Evolutionary conservation across 1,140 invertebrate genomes (phyloP).

Genomic region (Cherax quadricarinatus): DNA sequence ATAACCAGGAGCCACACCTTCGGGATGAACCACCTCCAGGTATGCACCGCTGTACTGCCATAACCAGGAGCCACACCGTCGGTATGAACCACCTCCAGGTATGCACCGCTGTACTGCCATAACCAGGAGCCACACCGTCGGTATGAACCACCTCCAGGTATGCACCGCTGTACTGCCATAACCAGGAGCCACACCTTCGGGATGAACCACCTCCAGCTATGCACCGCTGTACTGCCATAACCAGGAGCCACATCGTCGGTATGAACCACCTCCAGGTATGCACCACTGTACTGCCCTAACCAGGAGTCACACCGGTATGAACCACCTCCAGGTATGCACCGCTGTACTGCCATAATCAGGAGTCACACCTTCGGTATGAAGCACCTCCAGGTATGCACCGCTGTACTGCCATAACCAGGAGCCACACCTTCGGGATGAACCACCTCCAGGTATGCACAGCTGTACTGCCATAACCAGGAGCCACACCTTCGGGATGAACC

Average conservation of each 20-base stretch:
- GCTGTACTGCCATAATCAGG: too few species aligned
- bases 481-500: constrained; percentile 40
- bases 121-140: constrained; percentile 26
- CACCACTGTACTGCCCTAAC: too few species aligned
- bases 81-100: constrained; percentile 55
- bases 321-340: constrained; percentile 51
- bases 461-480: too few species aligned
- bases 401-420: too few species aligned
- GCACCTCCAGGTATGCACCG: constrained; percentile 50
- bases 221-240: too few species aligned
- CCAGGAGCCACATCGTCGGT: constrained; percentile 24
- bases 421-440: constrained; percentile 33
- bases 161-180: too few species aligned
- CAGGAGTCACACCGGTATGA: constrained; percentile 25
- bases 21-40: constrained; percentile 48
- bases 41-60: too few species aligned
- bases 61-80: constrained; percentile 23
- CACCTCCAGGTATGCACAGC: constrained; percentile 53
- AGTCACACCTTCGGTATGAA: constrained; percentile 35
- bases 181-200: constrained; percentile 34
- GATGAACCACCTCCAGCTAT: constrained; percentile 48
- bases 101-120: too few species aligned
- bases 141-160: constrained; percentile 54
- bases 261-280: constrained; percentile 51
- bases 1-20: constrained; percentile 35